phyloP scores from a whole-genome alignment of 2,888 invertebrate genomes.

The Drosophila macrospina region DNA sequence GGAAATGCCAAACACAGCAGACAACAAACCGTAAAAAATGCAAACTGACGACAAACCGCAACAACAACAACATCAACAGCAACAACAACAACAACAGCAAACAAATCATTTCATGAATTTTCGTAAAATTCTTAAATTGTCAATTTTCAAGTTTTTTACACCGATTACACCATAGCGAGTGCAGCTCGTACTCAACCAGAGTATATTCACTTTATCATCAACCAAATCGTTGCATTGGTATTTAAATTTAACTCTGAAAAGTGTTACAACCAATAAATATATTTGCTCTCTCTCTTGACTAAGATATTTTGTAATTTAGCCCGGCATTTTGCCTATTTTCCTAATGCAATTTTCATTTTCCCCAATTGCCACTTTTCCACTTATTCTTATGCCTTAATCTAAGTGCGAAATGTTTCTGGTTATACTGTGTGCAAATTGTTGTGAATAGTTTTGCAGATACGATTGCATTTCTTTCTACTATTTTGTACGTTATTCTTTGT shows the following conservation, averaged over 20 bases:
- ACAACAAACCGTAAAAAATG: constrained; percentile 22
- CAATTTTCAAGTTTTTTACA: constrained; percentile 6
- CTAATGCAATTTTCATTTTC: background rate
- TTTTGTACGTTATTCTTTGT: too few species aligned
- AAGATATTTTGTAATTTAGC: too few species aligned
- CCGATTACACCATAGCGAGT: constrained; percentile 1
- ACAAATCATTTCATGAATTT: constrained; percentile 4
- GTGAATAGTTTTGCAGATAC: background rate
- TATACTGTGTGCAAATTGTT: too few species aligned
- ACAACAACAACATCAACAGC: constrained; percentile 1
- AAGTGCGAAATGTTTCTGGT: background rate
- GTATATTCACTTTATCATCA: background rate
- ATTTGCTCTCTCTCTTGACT: background rate
- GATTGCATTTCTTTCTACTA: too few species aligned
- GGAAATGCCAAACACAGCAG: constrained; percentile 19
- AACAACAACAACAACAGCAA: background rate
- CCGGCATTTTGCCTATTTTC: background rate
- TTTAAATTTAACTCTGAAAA: background rate
- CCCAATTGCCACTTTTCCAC: background rate
- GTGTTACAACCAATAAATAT: constrained; percentile 5
- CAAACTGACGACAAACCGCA: constrained; percentile 29
- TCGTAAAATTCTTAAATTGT: background rate
- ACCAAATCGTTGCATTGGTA: constrained; percentile 4
- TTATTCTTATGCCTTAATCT: background rate
- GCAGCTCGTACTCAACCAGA: background rate